Base-by-base conservation (phyloP, 2,888 invertebrate species). In the Pinctada fucata region DNA sequence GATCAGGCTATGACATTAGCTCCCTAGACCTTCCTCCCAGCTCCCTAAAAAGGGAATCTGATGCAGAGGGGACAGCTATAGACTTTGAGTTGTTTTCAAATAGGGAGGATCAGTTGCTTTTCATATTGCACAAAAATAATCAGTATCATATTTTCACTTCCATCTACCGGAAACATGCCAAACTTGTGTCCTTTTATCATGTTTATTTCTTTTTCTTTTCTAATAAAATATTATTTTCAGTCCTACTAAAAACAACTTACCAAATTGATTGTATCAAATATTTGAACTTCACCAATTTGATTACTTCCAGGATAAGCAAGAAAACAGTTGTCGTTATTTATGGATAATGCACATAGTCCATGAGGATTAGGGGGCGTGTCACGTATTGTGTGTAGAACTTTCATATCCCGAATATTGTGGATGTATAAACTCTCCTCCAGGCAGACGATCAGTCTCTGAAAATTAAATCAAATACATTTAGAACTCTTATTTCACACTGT, bases 371-470 rank as follows among this genome's bases (percentile, higher is more conserved):
- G 96, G 83, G 99, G 99, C 82, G 99, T 99, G 93, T 99, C 99
- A 89, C 98, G 95, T 92, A 99, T 99, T 80, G 98, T 98, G 94
- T 99, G 99, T 91, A 99, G 94, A 85, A 99, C 97, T 94, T 97
- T 97, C 98, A 99, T 98, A 93, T 99, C 98, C 16, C 92, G 95
- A 90, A 99, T 98, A 94, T 98, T 99, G 94, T 99, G 99, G 92
- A 99, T 98, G 93, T 98, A 98, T 86, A 99, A 94, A 88, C 97
- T 97, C 93, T 99, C 99, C 93, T 99, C 99, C 90, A 99, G 94
- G 93, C 99, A 99, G 86, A 99, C 99, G 86, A 99, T 96, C 92
- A 99, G 94, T 91, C 99, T 95, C 96, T 97, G 94, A 70, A 92
- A 31, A 31, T 31, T 31, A 31, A 31, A 58, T 58, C 13, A 58